These are phyloP conservation scores for Echeneis naucrates DNA, from an alignment of 2,797 vertebrate genomes.

Conservation along the genomic window DNA sequence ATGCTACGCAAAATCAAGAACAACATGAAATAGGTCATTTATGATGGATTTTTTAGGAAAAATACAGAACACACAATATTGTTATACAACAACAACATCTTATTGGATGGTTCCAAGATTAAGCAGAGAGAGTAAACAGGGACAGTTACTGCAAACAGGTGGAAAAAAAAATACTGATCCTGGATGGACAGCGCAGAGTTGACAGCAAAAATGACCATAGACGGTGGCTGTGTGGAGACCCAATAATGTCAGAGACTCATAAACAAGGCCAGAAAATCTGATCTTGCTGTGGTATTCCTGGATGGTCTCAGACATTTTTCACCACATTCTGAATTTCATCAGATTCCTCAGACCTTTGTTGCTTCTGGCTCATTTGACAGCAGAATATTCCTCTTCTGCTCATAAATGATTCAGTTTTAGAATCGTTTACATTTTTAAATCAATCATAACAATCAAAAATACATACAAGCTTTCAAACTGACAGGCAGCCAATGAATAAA, in stretches of 20 bases:
- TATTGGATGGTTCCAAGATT: neutral
- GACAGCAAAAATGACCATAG: constrained; percentile 88
- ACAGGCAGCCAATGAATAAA: neutral
- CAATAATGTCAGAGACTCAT: neutral
- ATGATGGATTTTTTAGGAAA: neutral
- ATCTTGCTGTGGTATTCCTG: constrained; percentile 77
- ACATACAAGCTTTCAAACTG: neutral
- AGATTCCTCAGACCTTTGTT: constrained; percentile 72
- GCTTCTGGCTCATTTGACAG: constrained; percentile 79
- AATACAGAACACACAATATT: too few species aligned
- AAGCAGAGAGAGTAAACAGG: neutral
- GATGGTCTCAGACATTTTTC: constrained; percentile 82
- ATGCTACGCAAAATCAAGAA: too few species aligned
- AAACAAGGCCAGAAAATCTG: neutral
- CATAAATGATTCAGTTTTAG: neutral
- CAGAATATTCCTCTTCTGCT: constrained; percentile 80
- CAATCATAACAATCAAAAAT: neutral
- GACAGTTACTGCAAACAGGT: neutral
- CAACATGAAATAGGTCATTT: neutral
- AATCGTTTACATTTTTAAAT: neutral
- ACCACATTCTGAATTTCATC: constrained; percentile 84
- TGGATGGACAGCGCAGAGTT: constrained; percentile 82
- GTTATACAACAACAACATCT: neutral
- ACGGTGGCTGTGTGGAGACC: constrained; percentile 83
- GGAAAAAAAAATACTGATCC: constrained; percentile 84